Evolutionary conservation across 2,113 vertebrate genomes (phyloP), one percentile per base, ranked within the genome.

Genomic region (Morone chrysops): DNA sequence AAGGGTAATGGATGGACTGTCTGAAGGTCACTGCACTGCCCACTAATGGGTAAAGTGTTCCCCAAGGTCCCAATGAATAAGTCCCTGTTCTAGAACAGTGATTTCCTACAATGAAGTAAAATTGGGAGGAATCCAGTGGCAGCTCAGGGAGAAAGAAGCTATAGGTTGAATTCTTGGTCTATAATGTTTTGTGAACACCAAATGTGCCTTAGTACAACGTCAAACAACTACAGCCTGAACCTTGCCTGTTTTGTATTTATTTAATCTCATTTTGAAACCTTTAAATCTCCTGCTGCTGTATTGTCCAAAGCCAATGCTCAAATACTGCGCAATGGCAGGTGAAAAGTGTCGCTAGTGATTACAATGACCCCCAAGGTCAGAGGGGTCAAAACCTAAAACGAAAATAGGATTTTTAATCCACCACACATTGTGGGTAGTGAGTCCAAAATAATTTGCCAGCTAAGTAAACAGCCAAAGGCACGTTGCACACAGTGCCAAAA

Each of bases 1-100:
- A 90, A 90, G 41, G 61, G 62, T 85, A 87, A 92, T 80, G 63
- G 84, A 90, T 89, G 82, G 89, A 78, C 82, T 57, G 41, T 87
- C 79, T 93, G 91, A 94, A 92, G 94, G 92, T 93, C 90, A 93
- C 40, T 59, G 68, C 57, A 53, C 80, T 87, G 89, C 81, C 83
- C 78, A 80, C 89, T 91, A 93, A 94, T 89, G 86, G 86, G 61
- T 69, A 75, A 90, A 92, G 77, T 47, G 45, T 80, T 90, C 92
- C 91, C 91, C 22, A 50, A 9, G 83, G 91, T 87, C 70, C 85
- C 45, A 13, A 63, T 78, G 87, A 90, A 89, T 87, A 84, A 75
- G 66, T 73, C 62, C 74, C 65, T 83, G 86, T 89, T 92, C 91
- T 86, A 83, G 56, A 89, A 91, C 78, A 75, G 53, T 85, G 87